phyloP scores from a whole-genome alignment of 1,140 invertebrate species.

The Anoplophora glabripennis region DNA sequence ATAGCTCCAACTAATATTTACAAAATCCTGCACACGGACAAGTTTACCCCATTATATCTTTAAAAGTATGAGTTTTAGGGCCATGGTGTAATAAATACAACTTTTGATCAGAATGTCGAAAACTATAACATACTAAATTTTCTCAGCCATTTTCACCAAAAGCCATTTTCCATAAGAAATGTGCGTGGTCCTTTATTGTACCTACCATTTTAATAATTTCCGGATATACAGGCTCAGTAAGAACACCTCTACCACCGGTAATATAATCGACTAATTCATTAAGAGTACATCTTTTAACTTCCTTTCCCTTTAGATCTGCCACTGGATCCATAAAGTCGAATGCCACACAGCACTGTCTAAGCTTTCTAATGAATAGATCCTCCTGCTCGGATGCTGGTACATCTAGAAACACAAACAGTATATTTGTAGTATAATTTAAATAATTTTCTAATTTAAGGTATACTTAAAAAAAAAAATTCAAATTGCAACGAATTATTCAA shows the following conservation, averaged over 20 bases:
- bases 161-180: too few species aligned
- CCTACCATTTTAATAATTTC: slow-evolving; percentile 95
- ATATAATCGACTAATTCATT: slow-evolving; percentile 99
- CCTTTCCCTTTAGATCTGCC: slow-evolving; percentile 96
- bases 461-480: background rate
- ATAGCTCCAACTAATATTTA: too few species aligned
- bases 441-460: too few species aligned
- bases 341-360: slow-evolving; percentile 96
- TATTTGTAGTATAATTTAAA: background rate
- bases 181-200: too few species aligned
- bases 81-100: too few species aligned
- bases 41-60: too few species aligned
- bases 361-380: slow-evolving; percentile 95
- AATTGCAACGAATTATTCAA: too few species aligned
- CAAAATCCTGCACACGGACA: too few species aligned
- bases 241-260: slow-evolving; percentile 87
- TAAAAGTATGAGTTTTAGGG: too few species aligned
- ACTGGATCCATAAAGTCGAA: slow-evolving; percentile 99
- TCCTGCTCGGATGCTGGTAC: slow-evolving; percentile 91
- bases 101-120: too few species aligned
- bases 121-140: too few species aligned
- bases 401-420: slow-evolving; percentile 65
- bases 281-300: slow-evolving; percentile 95
- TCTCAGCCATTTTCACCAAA: too few species aligned
- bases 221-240: slow-evolving; percentile 95